Conservation (phyloP, 2,888 invertebrate genomes). For the Pyrgus malvae region DNA sequence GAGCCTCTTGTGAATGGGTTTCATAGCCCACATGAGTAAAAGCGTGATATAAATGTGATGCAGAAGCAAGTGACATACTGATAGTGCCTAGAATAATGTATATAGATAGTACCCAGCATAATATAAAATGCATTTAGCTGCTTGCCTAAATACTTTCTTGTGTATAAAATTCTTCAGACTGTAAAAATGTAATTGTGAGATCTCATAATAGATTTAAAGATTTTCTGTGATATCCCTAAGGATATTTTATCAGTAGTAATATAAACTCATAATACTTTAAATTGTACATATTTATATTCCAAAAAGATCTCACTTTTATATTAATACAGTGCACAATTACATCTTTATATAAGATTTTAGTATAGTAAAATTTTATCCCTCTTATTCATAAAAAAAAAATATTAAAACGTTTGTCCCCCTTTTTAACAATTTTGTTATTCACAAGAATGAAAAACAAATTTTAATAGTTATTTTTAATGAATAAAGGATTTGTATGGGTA, state of each 20-base stretch:
- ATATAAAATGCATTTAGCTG: conserved; percentile 45
- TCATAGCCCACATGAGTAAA: conserved; percentile 48
- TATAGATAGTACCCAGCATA: background rate
- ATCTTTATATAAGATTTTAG: conserved; percentile 27
- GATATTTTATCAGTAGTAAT: conserved; percentile 54
- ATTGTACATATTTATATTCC: conserved; percentile 40
- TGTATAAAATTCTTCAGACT: conserved; percentile 38
- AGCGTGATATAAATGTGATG: background rate
- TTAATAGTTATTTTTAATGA: too few relatives aligned
- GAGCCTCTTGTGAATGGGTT: conserved; percentile 65
- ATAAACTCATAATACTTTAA: conserved; percentile 41
- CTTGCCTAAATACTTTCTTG: conserved; percentile 40
- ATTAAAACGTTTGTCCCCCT: too few relatives aligned
- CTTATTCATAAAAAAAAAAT: too few relatives aligned
- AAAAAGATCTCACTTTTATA: conserved; percentile 68
- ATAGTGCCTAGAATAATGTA: conserved; percentile 18
- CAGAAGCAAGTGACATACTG: background rate
- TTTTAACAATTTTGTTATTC: too few relatives aligned
- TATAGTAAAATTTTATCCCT: too few relatives aligned
- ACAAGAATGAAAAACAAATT: too few relatives aligned
- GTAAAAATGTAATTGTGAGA: conserved; percentile 67
- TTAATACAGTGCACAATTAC: conserved; percentile 52
- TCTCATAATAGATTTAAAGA: conserved; percentile 49
- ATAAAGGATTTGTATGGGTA: too few relatives aligned
- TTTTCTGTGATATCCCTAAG: conserved; percentile 59